Evolutionary conservation across 2,797 vertebrate genomes (phyloP).

Genomic region (Acropternis orthonyx): DNA sequence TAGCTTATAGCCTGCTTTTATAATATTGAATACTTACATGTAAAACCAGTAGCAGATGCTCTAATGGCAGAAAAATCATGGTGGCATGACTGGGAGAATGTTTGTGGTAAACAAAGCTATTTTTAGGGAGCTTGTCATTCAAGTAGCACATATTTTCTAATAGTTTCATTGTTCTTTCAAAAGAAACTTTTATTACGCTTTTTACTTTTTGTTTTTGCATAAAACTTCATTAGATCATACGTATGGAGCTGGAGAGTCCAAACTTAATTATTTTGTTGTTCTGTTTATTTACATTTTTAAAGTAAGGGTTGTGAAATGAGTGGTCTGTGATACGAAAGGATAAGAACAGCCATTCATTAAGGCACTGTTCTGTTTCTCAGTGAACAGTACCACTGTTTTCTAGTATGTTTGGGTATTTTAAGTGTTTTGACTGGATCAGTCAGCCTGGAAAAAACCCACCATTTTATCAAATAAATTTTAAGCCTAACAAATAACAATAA

Average conservation of each 20-base stretch:
- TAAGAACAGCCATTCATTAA: not conserved
- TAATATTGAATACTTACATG: not conserved
- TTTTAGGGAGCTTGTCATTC: not conserved
- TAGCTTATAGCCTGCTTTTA: not conserved
- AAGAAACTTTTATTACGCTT: not conserved
- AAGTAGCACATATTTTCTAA: not conserved
- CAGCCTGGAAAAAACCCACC: not conserved
- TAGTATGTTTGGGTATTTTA: not conserved
- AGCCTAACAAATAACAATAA: not conserved
- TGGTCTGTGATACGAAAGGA: not conserved
- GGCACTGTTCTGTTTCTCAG: not conserved
- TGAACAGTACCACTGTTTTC: not conserved
- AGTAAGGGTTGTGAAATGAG: not conserved
- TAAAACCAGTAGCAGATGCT: not conserved
- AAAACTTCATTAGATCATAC: not conserved
- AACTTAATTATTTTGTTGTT: not conserved
- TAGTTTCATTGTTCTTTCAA: not conserved
- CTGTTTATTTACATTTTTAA: not conserved
- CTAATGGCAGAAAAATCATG: not conserved
- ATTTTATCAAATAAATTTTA: not conserved
- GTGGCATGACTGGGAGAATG: not conserved
- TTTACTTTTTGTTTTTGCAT: not conserved
- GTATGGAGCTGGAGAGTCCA: not conserved
- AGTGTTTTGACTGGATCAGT: not conserved
- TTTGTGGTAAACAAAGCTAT: not conserved